Base-by-base conservation (phyloP, 1,140 invertebrate species). In the Ceratoteleas bidentatus region DNA sequence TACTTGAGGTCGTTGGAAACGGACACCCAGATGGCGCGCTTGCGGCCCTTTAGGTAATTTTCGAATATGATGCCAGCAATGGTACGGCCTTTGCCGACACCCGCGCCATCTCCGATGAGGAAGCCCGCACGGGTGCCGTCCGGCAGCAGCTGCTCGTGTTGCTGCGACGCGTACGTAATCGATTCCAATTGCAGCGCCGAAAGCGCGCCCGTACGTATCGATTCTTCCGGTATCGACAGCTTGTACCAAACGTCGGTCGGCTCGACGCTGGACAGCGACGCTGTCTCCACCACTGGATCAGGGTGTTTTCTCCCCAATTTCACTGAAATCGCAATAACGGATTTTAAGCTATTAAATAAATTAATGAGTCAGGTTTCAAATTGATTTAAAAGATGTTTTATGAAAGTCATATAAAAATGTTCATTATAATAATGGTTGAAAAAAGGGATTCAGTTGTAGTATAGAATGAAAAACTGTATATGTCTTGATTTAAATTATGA, bases 1-100 rank as follows among this genome's bases (percentile, higher is more conserved):
- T 99, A 99, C 91, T 98, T 98, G 56, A 99, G 93, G 93, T 99
- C 99, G 92, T 99, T 99, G 0, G 98, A 99, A 2, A 99, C 99
- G 14, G 98, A 99, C 38, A 99, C 95, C 98, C 98, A 99, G 72
- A 99, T 94, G 2, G 99, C 96, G 85, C 97, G 95, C 91, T 98
- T 99, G 54, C 98, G 92, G 0, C 97, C 97, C 86, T 96, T 96
- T 32, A 99, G 87, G 87, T 98, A 99, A 91, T 99, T 99, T 92
- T 99, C 99, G 92, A 95, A 99, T 84, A 99, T 99, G 40, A 99
- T 96, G 43, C 98, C 98, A 3, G 97, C 98, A 83, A 99, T 98
- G 2, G 99, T 99, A 76, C 99, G 94, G 47, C 99, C 99, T 92
- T 99, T 99, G 47, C 99, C 99, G 16, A 99, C 99, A 89, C 99